Evolutionary conservation across 2,113 vertebrate genomes (phyloP), one percentile per base, ranked within the genome.

Genomic region (Dipodomys stephensi): DNA sequence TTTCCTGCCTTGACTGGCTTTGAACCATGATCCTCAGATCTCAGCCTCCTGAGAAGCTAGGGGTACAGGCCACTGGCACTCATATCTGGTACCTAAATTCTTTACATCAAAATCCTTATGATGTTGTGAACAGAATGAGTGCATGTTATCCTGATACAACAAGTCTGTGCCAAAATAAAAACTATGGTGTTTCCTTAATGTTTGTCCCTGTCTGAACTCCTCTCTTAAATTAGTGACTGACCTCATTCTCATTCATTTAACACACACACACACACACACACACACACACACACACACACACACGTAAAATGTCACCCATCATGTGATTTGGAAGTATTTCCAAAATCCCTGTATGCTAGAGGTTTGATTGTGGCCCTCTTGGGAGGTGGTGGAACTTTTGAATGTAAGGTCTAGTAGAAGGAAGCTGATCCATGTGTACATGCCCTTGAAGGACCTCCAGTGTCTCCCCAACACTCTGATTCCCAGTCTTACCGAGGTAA

Each of bases 221-320:
- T n/a, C 67, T 83, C 86, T 77, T 83, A 83, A 64, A 80, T 87
- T 90, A 80, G 60, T 85, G 62, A 60, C n/a, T n/a, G 1, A 13
- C 44, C 25, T 83, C n/a, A 76, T 88, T 71, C n/a, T 57, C 53
- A 57, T 69, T 84, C 23, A 46, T n/a, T 12, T 9, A 44, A 80
- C 84, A 35, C 23, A 79, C 22, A 39, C 35, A 39, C 35, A 71
- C 65, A 57, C n/a, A n/a, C n/a, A n/a, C 53, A 57, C 53, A 57
- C 15, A 30, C 57, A 88, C 46, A 80, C 90, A 22, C 76, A 94
- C 82, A 57, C 30, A 89, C 46, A 88, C 88, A n/a, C 84, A 91
- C n/a, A n/a, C n/a, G n/a, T n/a, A n/a, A n/a, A 57, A 64, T 71
- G 8, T 64, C 64, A 67, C 28, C 39, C 32, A 68, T 11, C 69